Evolutionary conservation across 2,113 vertebrate species (phyloP).

Genomic region (Catharus minimus): DNA sequence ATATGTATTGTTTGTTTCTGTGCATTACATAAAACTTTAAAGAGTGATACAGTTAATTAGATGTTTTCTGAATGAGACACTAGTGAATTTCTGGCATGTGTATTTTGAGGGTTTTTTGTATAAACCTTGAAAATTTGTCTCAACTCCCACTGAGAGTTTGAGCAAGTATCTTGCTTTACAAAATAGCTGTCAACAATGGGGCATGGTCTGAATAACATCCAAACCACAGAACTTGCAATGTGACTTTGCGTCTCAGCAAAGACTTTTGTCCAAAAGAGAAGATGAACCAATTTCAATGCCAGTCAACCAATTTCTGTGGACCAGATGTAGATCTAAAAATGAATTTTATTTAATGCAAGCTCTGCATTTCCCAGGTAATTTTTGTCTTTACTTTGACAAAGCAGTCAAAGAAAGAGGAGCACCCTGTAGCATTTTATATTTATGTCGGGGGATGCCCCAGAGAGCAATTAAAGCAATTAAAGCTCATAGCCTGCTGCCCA

Average conservation of each 20-base stretch:
- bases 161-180: conserved; percentile 65
- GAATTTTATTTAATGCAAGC: background rate
- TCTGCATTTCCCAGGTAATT: background rate
- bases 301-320: conserved; percentile 40
- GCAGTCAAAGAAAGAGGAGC: background rate
- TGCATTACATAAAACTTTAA: conserved; percentile 75
- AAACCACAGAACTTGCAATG: background rate
- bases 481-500: background rate
- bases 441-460: background rate
- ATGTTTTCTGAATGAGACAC: conserved; percentile 77
- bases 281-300: conserved; percentile 17
- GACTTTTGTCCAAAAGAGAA: conserved; percentile 29
- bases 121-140: conserved; percentile 72
- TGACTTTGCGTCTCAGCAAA: conserved; percentile 32
- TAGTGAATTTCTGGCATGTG: conserved; percentile 75
- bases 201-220: conserved; percentile 12
- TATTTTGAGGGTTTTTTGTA: conserved; percentile 67
- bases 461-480: background rate
- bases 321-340: conserved; percentile 62
- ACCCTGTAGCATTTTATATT: background rate
- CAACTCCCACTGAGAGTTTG: conserved; percentile 66
- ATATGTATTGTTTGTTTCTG: conserved; percentile 87
- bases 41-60: conserved; percentile 79
- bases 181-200: conserved; percentile 55
- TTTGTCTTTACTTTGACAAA: background rate